phyloP scores from a whole-genome alignment of 1,140 invertebrate species.

The Pseudomyrmex dendroicus region DNA sequence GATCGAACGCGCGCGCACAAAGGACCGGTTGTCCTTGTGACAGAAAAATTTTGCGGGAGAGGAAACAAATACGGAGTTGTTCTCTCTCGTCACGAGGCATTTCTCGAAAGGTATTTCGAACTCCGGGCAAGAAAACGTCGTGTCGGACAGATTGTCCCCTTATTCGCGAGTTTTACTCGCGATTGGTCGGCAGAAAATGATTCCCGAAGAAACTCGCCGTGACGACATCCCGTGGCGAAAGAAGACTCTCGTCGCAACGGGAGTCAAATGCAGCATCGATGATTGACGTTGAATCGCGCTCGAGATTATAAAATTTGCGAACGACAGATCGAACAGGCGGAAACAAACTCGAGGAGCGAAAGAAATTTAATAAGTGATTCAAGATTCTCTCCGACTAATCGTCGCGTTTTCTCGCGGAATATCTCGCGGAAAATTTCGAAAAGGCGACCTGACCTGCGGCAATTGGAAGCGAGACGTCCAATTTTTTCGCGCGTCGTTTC shows the following conservation, averaged over 20 bases:
- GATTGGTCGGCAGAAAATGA: conserved; percentile 25
- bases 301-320: neutral
- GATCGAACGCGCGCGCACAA: neutral
- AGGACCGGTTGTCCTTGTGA: too few relatives aligned
- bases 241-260: conserved; percentile 25
- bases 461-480: too few relatives aligned
- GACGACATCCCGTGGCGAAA: conserved; percentile 33
- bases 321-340: neutral
- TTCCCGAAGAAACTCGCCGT: conserved; percentile 29
- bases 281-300: conserved; percentile 10
- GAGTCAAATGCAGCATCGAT: conserved; percentile 20
- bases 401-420: too few relatives aligned
- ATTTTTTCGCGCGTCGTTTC: neutral
- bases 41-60: conserved; percentile 10
- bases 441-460: neutral
- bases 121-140: neutral
- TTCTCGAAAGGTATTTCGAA: neutral
- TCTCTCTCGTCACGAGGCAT: too few relatives aligned
- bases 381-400: too few relatives aligned
- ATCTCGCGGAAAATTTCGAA: neutral
- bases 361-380: too few relatives aligned
- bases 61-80: too few relatives aligned
- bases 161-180: conserved; percentile 11
- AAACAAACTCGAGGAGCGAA: neutral
- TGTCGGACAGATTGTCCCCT: conserved; percentile 28